Percentiles rank a stretch among this genome's conserved stretches.
Conservation (phyloP, 2,797 vertebrate genomes). For the Sarcophilus harrisii region DNA sequence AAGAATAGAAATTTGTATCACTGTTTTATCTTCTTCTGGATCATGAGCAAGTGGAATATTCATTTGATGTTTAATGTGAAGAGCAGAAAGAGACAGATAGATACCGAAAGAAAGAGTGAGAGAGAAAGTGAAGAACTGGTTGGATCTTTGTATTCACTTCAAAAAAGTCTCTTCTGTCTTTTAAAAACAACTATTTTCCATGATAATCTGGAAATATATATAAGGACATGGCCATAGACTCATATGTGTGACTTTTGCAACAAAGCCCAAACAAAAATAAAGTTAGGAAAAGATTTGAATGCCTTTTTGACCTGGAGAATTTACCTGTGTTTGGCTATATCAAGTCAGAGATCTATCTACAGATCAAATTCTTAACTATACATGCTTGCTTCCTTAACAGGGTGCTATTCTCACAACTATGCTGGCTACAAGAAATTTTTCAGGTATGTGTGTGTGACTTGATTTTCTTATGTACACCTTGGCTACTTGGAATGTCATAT, state of each 20-base stretch:
- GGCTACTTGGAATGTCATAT: neutral
- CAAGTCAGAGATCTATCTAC: conserved; percentile 44
- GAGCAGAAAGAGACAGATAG: neutral
- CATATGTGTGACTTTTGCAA: neutral
- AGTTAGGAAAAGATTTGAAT: neutral
- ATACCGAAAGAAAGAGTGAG: no score
- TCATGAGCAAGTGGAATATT: neutral
- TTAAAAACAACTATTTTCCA: neutral
- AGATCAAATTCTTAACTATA: conserved; percentile 65
- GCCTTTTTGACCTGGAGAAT: neutral
- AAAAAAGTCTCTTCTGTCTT: neutral
- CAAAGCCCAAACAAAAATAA: neutral
- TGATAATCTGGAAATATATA: no score
- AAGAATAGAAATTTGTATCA: neutral
- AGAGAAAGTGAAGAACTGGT: neutral
- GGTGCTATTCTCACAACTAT: conserved; percentile 98
- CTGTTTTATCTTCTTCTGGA: neutral
- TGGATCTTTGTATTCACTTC: neutral
- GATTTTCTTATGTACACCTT: neutral
- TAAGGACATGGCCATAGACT: neutral
- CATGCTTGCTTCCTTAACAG: conserved; percentile 83
- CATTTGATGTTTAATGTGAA: neutral
- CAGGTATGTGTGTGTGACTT: conserved; percentile 88
- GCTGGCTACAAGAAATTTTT: conserved; percentile 98
- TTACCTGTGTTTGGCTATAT: neutral